Conservation (phyloP, 2,113 vertebrate genomes). For the Tylochromis polylepis region DNA sequence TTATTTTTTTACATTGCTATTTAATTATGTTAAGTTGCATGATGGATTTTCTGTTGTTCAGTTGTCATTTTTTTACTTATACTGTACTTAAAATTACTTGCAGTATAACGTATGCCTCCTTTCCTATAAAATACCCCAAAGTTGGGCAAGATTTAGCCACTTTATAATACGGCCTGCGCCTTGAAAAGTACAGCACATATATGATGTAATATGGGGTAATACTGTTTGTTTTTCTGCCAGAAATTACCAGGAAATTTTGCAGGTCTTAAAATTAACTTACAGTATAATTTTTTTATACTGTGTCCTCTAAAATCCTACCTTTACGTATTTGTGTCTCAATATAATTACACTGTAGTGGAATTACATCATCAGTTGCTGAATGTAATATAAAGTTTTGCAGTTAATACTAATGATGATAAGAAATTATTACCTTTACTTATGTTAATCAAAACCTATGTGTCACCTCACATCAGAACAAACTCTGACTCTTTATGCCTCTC, state of each 20-base stretch:
- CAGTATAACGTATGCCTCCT: not conserved
- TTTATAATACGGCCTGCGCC: not conserved
- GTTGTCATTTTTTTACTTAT: not conserved
- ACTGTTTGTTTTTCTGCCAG: not conserved
- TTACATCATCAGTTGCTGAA: not conserved
- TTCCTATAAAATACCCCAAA: not conserved
- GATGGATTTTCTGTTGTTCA: not conserved
- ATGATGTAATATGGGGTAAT: not conserved
- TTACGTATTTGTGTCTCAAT: not conserved
- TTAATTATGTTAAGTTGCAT: not conserved
- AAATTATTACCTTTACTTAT: not conserved
- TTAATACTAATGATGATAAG: not conserved
- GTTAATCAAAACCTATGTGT: not conserved
- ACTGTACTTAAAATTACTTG: not conserved
- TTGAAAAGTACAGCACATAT: not conserved
- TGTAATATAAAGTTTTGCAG: not conserved
- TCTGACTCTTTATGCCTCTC: not conserved
- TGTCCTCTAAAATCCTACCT: rapidly evolving
- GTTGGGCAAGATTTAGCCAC: not conserved
- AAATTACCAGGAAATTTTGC: not conserved
- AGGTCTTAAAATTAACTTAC: rapidly evolving
- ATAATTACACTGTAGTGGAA: not conserved
- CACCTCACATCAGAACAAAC: not conserved
- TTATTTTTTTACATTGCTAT: not conserved
- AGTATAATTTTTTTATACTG: not conserved